Conservation (phyloP, 2,888 invertebrate genomes). For the Thecophora atra region DNA sequence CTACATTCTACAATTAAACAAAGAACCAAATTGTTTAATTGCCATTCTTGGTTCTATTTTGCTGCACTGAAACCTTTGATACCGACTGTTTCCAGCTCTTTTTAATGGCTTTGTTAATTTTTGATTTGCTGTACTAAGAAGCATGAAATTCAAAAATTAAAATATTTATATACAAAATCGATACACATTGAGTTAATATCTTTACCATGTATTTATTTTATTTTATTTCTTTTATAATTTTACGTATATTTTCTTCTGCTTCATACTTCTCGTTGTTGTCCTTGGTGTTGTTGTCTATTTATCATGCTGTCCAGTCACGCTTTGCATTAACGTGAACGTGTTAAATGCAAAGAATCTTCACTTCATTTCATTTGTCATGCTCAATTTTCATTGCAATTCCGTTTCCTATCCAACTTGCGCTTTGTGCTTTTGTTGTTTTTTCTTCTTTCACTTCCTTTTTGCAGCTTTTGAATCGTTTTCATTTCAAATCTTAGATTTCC, state of each 20-base stretch:
- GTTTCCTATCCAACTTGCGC: constrained; percentile 8
- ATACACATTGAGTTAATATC: neutral
- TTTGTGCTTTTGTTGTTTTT: neutral
- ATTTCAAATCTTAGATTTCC: neutral
- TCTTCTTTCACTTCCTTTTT: neutral
- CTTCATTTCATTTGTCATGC: constrained; percentile 21
- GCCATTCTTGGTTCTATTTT: too few relatives aligned
- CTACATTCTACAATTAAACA: too few relatives aligned
- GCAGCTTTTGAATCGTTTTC: neutral
- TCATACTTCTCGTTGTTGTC: constrained; percentile 41
- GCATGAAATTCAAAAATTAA: too few relatives aligned
- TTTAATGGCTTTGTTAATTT: too few relatives aligned
- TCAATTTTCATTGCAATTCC: constrained; percentile 25
- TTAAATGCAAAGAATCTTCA: constrained; percentile 51
- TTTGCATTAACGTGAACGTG: constrained; percentile 48
- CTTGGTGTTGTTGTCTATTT: neutral
- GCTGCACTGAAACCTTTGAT: too few relatives aligned
- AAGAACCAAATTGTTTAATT: too few relatives aligned
- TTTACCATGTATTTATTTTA: neutral
- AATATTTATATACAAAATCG: too few relatives aligned
- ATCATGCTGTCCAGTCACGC: constrained; percentile 24
- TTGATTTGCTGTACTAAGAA: too few relatives aligned
- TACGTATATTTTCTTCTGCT: constrained; percentile 35
- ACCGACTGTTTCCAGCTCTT: too few relatives aligned
- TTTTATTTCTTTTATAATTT: constrained; percentile 20